These are phyloP conservation scores for Gila robusta DNA, from an alignment of 2,797 vertebrate species.

Conservation along the genomic window DNA sequence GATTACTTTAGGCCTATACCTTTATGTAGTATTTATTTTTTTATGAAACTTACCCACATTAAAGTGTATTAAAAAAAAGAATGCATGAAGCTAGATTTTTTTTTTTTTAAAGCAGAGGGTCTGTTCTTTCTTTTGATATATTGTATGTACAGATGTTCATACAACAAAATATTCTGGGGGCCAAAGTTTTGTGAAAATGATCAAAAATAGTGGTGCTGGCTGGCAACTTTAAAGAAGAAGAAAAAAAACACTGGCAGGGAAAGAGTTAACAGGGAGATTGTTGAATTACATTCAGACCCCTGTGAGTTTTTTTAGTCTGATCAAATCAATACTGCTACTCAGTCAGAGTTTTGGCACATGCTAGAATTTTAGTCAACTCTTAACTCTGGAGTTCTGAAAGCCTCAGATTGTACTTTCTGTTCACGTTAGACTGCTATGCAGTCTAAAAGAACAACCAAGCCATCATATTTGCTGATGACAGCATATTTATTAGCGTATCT, in stretches of 20 bases:
- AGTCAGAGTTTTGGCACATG: background rate
- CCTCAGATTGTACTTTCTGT: background rate
- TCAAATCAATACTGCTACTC: conserved; percentile 4
- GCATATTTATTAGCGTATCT: background rate
- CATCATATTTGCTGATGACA: background rate
- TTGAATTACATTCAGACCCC: conserved; percentile 29
- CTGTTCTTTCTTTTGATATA: no score
- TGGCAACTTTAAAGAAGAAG: no score
- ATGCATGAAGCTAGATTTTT: no score
- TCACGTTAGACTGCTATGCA: background rate
- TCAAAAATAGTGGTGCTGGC: no score
- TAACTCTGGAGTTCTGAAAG: background rate
- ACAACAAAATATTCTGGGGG: no score
- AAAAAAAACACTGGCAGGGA: background rate
- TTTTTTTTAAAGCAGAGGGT: no score
- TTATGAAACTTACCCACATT: no score
- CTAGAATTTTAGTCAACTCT: background rate
- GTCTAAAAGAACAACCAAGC: background rate
- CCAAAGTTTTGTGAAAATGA: no score
- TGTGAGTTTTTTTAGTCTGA: conserved; percentile 39
- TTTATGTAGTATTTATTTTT: no score
- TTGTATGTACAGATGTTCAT: no score
- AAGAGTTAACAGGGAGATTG: conserved; percentile 2
- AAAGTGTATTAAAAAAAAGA: no score
- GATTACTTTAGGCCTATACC: no score